phyloP scores from a whole-genome alignment of 2,797 vertebrate species.

The Harpagifer antarcticus region DNA sequence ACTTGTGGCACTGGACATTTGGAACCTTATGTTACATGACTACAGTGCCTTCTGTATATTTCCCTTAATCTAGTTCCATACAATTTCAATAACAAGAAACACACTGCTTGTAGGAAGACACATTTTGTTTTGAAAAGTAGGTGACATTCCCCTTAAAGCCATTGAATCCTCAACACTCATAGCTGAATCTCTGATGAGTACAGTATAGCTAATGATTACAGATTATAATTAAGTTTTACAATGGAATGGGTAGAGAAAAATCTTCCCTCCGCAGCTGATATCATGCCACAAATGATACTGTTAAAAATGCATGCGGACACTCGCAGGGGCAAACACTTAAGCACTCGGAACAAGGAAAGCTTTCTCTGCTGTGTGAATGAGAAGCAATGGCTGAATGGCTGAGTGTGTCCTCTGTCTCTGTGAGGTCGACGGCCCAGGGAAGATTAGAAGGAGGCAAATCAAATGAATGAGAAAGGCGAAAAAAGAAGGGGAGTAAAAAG shows the following conservation, averaged over 20 bases:
- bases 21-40: too few relatives aligned
- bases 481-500: conserved; percentile 32
- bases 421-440: conserved; percentile 72
- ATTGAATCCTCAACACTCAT: conserved; percentile 59
- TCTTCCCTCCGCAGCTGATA: conserved; percentile 58
- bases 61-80: too few relatives aligned
- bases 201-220: conserved; percentile 42
- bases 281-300: conserved; percentile 56
- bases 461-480: conserved; percentile 65
- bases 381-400: conserved; percentile 66
- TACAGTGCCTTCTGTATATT: too few relatives aligned
- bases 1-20: too few relatives aligned
- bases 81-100: too few relatives aligned
- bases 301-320: conserved; percentile 40
- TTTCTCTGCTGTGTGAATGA: conserved; percentile 73
- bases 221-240: conserved; percentile 47
- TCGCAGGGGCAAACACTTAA: conserved; percentile 52
- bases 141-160: conserved; percentile 42
- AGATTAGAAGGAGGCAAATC: conserved; percentile 76
- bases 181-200: conserved; percentile 58
- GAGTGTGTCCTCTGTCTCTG: conserved; percentile 73
- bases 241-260: conserved; percentile 48
- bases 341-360: conserved; percentile 59
- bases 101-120: not conserved
- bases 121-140: conserved; percentile 17